A percentile compares a stretch with the other conserved stretches of the same genome.
Evolutionary conservation across 2,797 vertebrate species (phyloP).

Genomic region (Acanthornis magna): DNA sequence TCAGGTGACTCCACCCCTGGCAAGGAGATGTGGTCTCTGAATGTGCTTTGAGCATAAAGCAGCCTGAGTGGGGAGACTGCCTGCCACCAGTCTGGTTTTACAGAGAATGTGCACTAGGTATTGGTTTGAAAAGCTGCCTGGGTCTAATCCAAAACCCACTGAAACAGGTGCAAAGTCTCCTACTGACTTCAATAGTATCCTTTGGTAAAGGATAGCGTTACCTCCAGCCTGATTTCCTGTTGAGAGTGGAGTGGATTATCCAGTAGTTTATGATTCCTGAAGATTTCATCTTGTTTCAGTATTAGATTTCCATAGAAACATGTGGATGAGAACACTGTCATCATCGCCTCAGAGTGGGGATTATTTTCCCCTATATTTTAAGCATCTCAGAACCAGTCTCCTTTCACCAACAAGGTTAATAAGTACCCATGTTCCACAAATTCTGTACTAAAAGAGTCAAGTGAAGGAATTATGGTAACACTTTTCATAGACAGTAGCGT

Average conservation of each 20-base stretch:
- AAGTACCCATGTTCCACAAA: not conserved
- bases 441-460: not conserved
- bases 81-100: not conserved
- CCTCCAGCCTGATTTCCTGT: not conserved
- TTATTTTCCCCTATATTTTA: not conserved
- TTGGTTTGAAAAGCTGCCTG: not conserved
- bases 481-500: not conserved
- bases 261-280: not conserved
- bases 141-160: not conserved
- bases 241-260: not conserved
- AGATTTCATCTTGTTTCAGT: not conserved
- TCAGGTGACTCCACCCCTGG: not conserved
- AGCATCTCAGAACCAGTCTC: not conserved
- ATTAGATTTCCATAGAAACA: not conserved
- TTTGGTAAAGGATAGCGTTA: not conserved
- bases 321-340: not conserved
- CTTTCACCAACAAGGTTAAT: not conserved
- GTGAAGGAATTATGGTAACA: not conserved
- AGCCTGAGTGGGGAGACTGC: not conserved
- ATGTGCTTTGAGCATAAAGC: not conserved
- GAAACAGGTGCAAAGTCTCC: not conserved
- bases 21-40: not conserved
- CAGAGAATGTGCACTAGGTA: not conserved
- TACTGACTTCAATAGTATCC: not conserved
- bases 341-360: not conserved